phyloP scores from a whole-genome alignment of 2,888 invertebrate genomes.

The Anoplius nigerrimus region DNA sequence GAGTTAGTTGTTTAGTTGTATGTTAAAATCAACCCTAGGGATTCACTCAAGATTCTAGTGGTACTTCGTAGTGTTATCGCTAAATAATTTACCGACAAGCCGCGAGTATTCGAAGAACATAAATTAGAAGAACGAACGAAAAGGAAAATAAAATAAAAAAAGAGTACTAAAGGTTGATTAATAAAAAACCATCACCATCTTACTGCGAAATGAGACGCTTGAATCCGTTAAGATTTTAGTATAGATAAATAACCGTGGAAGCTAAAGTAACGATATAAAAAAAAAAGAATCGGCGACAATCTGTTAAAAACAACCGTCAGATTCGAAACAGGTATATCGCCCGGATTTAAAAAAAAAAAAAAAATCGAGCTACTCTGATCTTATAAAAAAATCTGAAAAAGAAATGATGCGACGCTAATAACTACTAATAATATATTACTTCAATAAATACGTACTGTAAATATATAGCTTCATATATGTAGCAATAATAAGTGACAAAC shows the following conservation, averaged over 20 bases:
- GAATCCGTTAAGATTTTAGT: constrained; percentile 36
- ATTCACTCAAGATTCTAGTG: constrained; percentile 70
- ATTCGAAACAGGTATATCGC: background rate
- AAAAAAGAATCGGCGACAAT: background rate
- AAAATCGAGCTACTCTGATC: background rate
- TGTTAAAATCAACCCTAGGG: constrained; percentile 68
- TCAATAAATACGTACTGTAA: constrained; percentile 59
- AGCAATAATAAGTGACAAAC: constrained; percentile 7
- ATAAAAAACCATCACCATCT: constrained; percentile 4
- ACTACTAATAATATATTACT: constrained; percentile 50
- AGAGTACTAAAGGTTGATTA: background rate
- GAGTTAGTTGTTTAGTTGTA: constrained; percentile 60
- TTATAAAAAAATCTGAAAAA: constrained; percentile 20
- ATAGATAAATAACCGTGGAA: constrained; percentile 22
- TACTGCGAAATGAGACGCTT: background rate
- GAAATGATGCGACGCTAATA: constrained; percentile 40
- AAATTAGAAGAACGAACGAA: constrained; percentile 20
- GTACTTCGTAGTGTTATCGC: constrained; percentile 62
- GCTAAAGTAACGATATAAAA: constrained; percentile 50
- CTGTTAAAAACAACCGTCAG: background rate
- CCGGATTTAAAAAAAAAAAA: background rate
- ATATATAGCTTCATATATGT: constrained; percentile 1
- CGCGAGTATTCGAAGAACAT: constrained; percentile 21
- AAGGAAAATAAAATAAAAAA: constrained; percentile 9
- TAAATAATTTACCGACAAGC: constrained; percentile 32